These are phyloP conservation scores for Thera britannica DNA, from an alignment of 2,888 invertebrate genomes.

Conservation along the genomic window DNA sequence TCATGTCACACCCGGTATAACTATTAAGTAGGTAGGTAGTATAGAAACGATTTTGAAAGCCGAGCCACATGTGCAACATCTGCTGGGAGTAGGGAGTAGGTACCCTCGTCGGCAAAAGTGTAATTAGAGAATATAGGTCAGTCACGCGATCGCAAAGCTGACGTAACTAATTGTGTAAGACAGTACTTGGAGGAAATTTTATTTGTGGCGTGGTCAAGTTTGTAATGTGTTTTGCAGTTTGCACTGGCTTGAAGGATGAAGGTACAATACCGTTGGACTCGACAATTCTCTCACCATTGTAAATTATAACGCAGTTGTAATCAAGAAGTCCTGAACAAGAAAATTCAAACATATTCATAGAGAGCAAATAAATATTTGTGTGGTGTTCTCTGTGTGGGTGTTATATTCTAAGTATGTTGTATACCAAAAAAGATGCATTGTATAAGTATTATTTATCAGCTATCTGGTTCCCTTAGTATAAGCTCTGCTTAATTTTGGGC, in stretches of 20 bases:
- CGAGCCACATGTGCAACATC: conserved; percentile 57
- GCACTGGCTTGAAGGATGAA: neutral
- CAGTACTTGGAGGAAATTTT: conserved; percentile 14
- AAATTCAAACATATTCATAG: no score
- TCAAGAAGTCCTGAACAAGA: no score
- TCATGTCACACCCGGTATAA: neutral
- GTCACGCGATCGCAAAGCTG: conserved; percentile 34
- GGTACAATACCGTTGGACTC: no score
- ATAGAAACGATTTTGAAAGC: conserved; percentile 37
- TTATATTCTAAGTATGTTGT: no score
- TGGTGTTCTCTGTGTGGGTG: no score
- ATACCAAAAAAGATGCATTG: no score
- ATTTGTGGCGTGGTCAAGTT: conserved; percentile 11
- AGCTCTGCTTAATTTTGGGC: no score
- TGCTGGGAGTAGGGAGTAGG: conserved; percentile 46
- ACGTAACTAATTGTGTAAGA: conserved; percentile 29
- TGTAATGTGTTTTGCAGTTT: conserved; percentile 8
- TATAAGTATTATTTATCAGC: no score
- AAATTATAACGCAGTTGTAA: no score
- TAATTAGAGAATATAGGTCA: conserved; percentile 44
- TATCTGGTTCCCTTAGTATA: no score
- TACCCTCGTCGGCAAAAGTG: conserved; percentile 53
- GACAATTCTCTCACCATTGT: no score
- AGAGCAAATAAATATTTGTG: no score
- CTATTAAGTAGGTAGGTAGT: conserved; percentile 1